Evolutionary conservation across 92 coral and sea anemone species (phyloP).

Genomic region (Epizoanthus ramosus): DNA sequence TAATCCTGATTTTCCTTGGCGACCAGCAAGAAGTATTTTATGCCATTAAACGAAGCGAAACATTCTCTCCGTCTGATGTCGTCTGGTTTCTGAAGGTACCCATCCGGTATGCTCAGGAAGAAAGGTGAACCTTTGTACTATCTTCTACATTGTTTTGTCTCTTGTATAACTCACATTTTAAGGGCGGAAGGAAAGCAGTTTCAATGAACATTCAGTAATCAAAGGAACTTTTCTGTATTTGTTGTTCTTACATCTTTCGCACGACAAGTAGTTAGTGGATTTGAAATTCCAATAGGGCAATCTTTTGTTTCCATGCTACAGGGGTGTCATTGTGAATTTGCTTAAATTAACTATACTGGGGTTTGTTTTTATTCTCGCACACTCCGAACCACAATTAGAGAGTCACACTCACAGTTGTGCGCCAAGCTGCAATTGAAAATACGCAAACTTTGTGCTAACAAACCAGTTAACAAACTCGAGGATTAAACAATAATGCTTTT

Average conservation of each 20-base stretch:
- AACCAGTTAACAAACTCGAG: constrained; percentile 6
- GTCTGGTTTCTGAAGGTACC: not conserved
- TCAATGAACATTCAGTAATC: constrained; percentile 5
- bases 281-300: constrained; percentile 61
- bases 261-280: constrained; percentile 24
- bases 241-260: constrained; percentile 1
- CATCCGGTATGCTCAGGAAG: not conserved
- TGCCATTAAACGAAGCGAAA: not conserved
- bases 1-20: not conserved
- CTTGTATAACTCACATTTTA: constrained; percentile 10
- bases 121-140: not conserved
- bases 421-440: constrained; percentile 33
- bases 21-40: not conserved
- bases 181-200: constrained; percentile 39
- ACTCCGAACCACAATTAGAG: constrained; percentile 29
- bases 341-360: constrained; percentile 19
- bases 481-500: constrained; percentile 9
- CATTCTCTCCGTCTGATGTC: not conserved
- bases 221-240: constrained; percentile 5
- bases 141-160: not conserved
- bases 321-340: constrained; percentile 63
- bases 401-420: constrained; percentile 41
- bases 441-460: constrained; percentile 28
- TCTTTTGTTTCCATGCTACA: constrained; percentile 43
- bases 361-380: constrained; percentile 42